Evolutionary conservation across 2,888 invertebrate species (phyloP).

Genomic region (Drosophila maculinotata): DNA sequence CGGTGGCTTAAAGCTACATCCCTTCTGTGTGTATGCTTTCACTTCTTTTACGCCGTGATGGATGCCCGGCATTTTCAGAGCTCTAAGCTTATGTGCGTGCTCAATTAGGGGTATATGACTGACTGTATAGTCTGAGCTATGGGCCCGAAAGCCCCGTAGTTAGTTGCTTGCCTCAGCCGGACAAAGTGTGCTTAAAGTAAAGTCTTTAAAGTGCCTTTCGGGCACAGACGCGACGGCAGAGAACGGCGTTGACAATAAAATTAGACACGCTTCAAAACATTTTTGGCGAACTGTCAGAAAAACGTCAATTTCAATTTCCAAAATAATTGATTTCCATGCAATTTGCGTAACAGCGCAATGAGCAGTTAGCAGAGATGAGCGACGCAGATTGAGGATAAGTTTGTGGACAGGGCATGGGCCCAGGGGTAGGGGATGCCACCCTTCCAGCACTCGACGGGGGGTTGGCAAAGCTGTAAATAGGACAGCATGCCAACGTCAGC

Average conservation of each 20-base stretch:
- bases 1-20: not conserved
- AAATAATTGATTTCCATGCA: conserved; percentile 82
- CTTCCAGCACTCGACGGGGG: not conserved
- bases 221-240: conserved; percentile 16
- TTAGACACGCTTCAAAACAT: conserved; percentile 76
- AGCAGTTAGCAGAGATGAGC: conserved; percentile 54
- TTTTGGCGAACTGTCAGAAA: conserved; percentile 75
- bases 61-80: conserved; percentile 49
- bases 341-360: conserved; percentile 75
- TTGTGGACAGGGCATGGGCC: too few relatives aligned
- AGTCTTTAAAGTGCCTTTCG: conserved; percentile 34
- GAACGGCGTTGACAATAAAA: conserved; percentile 65
- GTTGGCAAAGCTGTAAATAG: conserved; percentile 34
- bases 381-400: conserved; percentile 1
- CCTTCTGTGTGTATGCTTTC: conserved; percentile 1
- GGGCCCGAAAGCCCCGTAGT: conserved; percentile 8
- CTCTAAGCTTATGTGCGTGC: conserved; percentile 63
- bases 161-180: not conserved
- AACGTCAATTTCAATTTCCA: conserved; percentile 81
- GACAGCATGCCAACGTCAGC: too few relatives aligned
- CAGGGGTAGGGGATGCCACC: not conserved
- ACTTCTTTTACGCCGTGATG: conserved; percentile 32
- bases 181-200: conserved; percentile 8
- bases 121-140: conserved; percentile 23
- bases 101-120: conserved; percentile 60